Evolutionary conservation across 2,797 vertebrate species (phyloP), one percentile per base, ranked within the genome.

Genomic region (Micromesistius poutassou): DNA sequence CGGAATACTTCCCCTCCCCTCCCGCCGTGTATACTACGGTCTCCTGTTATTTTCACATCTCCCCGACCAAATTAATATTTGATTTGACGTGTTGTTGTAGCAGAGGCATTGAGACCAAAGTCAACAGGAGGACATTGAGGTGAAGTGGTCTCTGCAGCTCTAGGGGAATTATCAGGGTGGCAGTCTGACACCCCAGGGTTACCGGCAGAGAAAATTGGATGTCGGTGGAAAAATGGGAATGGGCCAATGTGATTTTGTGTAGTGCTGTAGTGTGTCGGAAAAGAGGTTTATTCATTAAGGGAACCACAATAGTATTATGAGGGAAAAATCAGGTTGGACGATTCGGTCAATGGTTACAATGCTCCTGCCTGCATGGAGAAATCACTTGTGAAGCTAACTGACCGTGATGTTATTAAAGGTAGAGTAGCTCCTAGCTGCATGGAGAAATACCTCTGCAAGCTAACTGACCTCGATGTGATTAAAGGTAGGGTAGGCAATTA

Each of bases 201-300:
- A 83, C 82, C 78, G 55, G 55, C 77, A 35, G 76, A 81, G 86
- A 86, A 89, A 88, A 92, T 90, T 87, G 87, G 86, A 89, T 90
- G 79, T 70, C 22, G 82, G 8, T 55, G 66, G 80, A 83, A 84
- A 84, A 89, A 84, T 35, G 83, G 79, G 81, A 86, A 77, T 16
- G 3, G 79, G 78, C 76, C 7, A 5, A 25, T 80, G 81, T 88
- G 88, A 87, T 85, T 85, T 87, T 81, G 83, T 90, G 89, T 91
- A 86, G 88, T 90, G 84, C 77, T 75, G 76, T 46, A 35, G 83
- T 79, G 78, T 83, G 14, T 71, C 50, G 70, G 74, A 78, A 87
- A 81, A 81, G 74, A 36, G 72, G 68, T 79, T 86, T 84, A 73
- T 74, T 90, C 88, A 89, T 90, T 85, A 84, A 55, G 71, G 74